These are phyloP conservation scores for Euzetes globulus DNA, from an alignment of 2,888 invertebrate species.

Conservation along the genomic window DNA sequence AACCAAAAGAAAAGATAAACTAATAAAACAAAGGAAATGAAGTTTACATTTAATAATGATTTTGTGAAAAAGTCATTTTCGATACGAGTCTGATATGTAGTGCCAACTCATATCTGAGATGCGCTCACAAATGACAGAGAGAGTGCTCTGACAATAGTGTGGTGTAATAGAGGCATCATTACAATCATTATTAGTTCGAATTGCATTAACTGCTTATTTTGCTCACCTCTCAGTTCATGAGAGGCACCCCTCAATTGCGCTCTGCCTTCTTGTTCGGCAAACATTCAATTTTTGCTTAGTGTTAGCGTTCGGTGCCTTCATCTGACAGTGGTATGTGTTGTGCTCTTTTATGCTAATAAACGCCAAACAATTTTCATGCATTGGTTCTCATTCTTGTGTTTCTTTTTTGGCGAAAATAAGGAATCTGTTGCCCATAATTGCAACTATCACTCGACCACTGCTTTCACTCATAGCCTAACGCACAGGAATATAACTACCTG, in stretches of 20 bases:
- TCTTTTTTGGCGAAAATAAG: neutral
- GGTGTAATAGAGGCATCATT: conserved; percentile 23
- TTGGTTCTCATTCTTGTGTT: conserved; percentile 13
- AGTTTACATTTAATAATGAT: conserved; percentile 19
- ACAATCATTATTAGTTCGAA: conserved; percentile 9
- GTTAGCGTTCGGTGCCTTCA: conserved; percentile 4
- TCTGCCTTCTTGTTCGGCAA: conserved; percentile 14
- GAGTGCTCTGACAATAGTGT: neutral
- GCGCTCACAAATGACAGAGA: neutral
- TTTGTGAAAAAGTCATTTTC: neutral
- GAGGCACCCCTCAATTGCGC: conserved; percentile 13
- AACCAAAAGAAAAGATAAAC: neutral
- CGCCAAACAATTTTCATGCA: conserved; percentile 9
- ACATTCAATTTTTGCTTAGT: conserved; percentile 10
- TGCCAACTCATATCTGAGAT: neutral
- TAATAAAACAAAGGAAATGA: conserved; percentile 7
- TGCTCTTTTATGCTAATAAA: neutral
- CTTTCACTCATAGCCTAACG: neutral
- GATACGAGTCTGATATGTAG: neutral
- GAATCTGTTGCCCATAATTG: conserved; percentile 23
- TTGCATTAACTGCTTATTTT: conserved; percentile 28
- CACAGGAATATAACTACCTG: neutral
- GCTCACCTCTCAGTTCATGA: conserved; percentile 14
- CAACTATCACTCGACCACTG: neutral
- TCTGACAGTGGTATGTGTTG: conserved; percentile 1